Evolutionary conservation across 2,797 vertebrate species (phyloP), one percentile per base, ranked within the genome.

Genomic region (Moxostoma hubbsi): DNA sequence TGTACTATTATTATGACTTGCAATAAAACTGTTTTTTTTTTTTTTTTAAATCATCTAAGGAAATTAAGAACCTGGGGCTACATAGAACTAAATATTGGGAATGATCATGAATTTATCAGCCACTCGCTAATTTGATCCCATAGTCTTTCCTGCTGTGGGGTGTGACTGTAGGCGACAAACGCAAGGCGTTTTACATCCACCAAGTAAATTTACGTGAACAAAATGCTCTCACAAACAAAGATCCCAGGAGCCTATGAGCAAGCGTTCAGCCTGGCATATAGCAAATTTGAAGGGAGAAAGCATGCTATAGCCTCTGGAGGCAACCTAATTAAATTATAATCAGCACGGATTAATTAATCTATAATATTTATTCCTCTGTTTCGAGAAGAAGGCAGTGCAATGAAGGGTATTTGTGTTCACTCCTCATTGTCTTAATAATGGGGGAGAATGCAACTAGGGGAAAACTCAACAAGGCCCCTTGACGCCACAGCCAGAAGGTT

Each of bases 301-400:
- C 92, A 92, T 90, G 93, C 77, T 57, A 85, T 93, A 95, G 93
- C 92, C 92, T 91, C 92, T 79, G 92, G 93, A 96, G 93, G 94
- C 91, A 92, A 93, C 91, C 93, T 96, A 96, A 98, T 99, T 98
- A 97, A 98, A 98, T 96, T 97, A 98, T 97, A 97, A 97, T 98
- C 95, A 98, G 94, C 91, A 82, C 92, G 93, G 95, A 97, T 97
- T 97, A 98, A 98, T 98, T 97, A 97, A 98, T 99, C 96, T 98
- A 95, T 97, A 99, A 98, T 98, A 99, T 98, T 98, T 97, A 96
- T 95, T 95, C 94, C 95, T 96, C 95, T 96, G 94, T 91, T 92
- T 91, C 85, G 90, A 94, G 93, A 94, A 93, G 93, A 93, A 95
- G 95, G 93, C 92, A 93, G 94, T 91, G 90, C 93, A 85, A 94